phyloP scores from a whole-genome alignment of 2,113 vertebrate species.

The Peromyscus maniculatus region DNA sequence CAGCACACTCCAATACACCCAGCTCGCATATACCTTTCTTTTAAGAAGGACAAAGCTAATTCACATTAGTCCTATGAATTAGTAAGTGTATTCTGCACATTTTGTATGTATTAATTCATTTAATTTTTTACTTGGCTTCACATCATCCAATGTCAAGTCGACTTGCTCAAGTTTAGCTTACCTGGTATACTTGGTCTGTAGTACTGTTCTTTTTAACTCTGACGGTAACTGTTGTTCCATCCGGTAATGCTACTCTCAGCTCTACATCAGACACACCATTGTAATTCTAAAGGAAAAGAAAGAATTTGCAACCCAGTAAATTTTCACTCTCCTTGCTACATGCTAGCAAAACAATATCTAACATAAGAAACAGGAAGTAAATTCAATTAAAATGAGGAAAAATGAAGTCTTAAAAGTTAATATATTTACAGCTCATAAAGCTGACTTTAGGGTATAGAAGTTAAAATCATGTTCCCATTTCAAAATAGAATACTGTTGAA shows the following conservation, averaged over 20 bases:
- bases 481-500: conserved; percentile 39
- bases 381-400: not conserved
- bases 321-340: conserved; percentile 15
- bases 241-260: conserved; percentile 94
- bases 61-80: conserved; percentile 16
- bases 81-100: not conserved
- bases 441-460: not conserved
- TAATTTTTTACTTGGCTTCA: not conserved
- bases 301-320: not conserved
- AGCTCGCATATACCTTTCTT: not conserved
- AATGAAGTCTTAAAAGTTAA: conserved; percentile 42
- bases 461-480: conserved; percentile 43
- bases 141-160: not conserved
- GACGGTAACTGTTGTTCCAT: conserved; percentile 94
- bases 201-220: conserved; percentile 98
- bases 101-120: not conserved
- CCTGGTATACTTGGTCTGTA: conserved; percentile 99
- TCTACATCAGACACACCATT: conserved; percentile 97
- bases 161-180: conserved; percentile 73
- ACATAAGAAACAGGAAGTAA: not conserved
- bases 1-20: not conserved
- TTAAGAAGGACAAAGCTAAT: conserved; percentile 59
- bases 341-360: conserved; percentile 38
- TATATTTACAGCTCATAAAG: conserved; percentile 38
- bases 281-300: conserved; percentile 90